Evolutionary conservation across 2,797 vertebrate species (phyloP).

Genomic region (Micromesistius poutassou): DNA sequence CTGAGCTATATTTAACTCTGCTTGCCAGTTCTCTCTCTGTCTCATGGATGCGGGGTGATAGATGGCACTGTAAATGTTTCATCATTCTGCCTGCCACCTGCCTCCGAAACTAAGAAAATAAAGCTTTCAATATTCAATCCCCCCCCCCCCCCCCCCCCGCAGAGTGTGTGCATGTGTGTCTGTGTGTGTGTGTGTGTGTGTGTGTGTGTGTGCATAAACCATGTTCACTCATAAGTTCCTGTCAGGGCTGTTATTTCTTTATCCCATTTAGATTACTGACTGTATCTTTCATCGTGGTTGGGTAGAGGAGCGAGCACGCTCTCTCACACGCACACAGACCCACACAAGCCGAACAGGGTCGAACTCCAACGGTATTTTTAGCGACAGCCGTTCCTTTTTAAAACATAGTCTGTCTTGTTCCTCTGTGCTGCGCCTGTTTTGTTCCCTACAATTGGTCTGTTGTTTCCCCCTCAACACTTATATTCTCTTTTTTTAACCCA

Average conservation of each 20-base stretch:
- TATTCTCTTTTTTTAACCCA: neutral
- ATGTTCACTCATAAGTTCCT: slow-evolving; percentile 23
- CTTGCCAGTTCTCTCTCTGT: slow-evolving; percentile 6
- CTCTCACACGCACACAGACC: slow-evolving; percentile 19
- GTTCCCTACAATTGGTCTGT: slow-evolving; percentile 10
- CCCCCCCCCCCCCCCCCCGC: neutral
- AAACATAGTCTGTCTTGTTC: slow-evolving; percentile 42
- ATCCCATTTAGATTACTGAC: slow-evolving; percentile 35
- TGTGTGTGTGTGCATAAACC: neutral
- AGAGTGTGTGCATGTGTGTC: neutral
- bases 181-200: neutral
- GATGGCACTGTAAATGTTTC: slow-evolving; percentile 59
- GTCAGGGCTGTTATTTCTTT: slow-evolving; percentile 38
- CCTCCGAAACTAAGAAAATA: slow-evolving; percentile 32
- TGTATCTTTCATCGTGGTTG: slow-evolving; percentile 51
- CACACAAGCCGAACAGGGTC: slow-evolving; percentile 32
- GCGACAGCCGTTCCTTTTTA: slow-evolving; percentile 32
- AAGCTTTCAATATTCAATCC: slow-evolving; percentile 9
- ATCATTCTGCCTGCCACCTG: slow-evolving; percentile 46
- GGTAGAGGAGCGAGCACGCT: slow-evolving; percentile 24
- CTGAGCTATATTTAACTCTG: slow-evolving; percentile 28
- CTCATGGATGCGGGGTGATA: slow-evolving; percentile 47
- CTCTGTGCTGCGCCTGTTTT: slow-evolving; percentile 30
- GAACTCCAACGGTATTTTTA: slow-evolving; percentile 50
- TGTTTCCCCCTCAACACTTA: neutral